Base-by-base conservation (phyloP, 2,797 vertebrate species). In the Parotocinclus haroldoi region DNA sequence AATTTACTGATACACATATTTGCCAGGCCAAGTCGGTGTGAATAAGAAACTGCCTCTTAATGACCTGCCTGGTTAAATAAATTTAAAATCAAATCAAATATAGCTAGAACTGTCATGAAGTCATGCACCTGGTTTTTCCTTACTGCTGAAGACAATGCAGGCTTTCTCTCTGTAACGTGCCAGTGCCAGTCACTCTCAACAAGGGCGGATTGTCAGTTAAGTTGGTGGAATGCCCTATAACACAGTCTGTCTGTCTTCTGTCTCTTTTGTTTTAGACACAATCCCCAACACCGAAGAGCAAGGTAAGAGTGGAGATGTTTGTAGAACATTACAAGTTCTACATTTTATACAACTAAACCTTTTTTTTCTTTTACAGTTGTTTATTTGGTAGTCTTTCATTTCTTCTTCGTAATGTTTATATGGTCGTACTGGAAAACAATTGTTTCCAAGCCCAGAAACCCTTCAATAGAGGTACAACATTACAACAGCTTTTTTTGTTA, bases 371-470 rank as follows among this genome's bases (percentile, higher is more conserved):
- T 62, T 86, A 81, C 92, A 96, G 96, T 93, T 89, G 86, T 94
- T 85, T 99, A 96, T 88, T 89, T 99, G 91, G 88, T 97, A 82
- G 78, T 96, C 84, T 99, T 98, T 83, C 96, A 99, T 83, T 80
- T 94, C 80, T 93, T 86, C 80, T 89, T 99, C 84, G 55, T 89
- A 82, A 93, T 98, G 92, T 98, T 99, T 82, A 84, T 96, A 60
- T 99, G 96, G 96, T 94, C 96, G 27, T 98, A 98, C 85, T 96
- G 96, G 94, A 98, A 94, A 89, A 96, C 96, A 56, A 96, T 99
- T 81, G 90, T 93, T 85, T 92, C 94, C 77, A 84, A 71, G 86
- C 93, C 95, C 62, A 86, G 90, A 69, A 84, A 80, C 68, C 96
- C 96, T 40, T 94, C 94, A 78, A 92, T 90, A 84, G 93, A 93